Conservation (phyloP, 2,888 invertebrate genomes). For the Drosophila tanythrix region DNA sequence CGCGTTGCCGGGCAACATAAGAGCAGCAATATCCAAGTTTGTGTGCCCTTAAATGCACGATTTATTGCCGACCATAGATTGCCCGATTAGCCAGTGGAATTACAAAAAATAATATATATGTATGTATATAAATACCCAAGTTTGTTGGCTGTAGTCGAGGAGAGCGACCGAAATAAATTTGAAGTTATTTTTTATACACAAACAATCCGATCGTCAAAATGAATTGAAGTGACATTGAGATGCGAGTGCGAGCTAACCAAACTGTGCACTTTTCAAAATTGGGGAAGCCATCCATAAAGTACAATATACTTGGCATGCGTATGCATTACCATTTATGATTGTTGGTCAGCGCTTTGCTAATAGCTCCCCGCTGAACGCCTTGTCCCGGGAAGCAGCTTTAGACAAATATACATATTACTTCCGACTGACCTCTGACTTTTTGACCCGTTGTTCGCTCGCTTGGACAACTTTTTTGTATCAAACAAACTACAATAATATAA, state of each 20-base stretch:
- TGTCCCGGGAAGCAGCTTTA: conserved; percentile 17
- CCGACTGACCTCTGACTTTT: conserved; percentile 44
- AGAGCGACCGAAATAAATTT: neutral
- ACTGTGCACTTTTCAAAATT: neutral
- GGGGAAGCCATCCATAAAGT: neutral
- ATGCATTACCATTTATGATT: conserved; percentile 30
- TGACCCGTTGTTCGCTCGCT: conserved; percentile 12
- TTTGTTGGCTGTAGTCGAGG: neutral
- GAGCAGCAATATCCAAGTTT: conserved; percentile 2
- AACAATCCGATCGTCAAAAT: neutral
- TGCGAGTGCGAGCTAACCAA: neutral
- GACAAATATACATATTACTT: conserved; percentile 48
- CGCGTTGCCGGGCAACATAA: conserved; percentile 33
- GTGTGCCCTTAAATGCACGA: conserved; percentile 46
- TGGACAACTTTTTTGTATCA: conserved; percentile 66
- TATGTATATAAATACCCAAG: neutral
- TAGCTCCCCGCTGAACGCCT: conserved; percentile 48
- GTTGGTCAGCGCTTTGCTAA: conserved; percentile 27
- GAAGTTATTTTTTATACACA: neutral
- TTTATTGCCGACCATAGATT: conserved; percentile 49
- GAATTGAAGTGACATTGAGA: neutral
- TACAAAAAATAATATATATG: neutral
- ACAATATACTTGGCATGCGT: neutral
- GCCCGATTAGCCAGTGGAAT: conserved; percentile 44
- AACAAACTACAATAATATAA: conserved; percentile 72